Conservation (phyloP, 2,888 invertebrate genomes). For the Heteropelma amictum region DNA sequence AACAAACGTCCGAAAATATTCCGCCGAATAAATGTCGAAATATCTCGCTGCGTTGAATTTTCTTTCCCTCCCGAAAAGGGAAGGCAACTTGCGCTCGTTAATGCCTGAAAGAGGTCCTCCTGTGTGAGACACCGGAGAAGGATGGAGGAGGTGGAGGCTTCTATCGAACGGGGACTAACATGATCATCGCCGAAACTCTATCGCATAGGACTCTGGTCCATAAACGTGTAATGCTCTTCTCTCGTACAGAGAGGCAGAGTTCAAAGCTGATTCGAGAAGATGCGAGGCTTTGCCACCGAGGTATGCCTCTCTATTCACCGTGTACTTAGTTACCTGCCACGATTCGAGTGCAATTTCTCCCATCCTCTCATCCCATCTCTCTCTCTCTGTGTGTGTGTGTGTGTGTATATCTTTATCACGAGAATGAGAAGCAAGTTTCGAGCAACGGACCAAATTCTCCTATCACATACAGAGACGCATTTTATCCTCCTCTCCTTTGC, state of each 20-base stretch:
- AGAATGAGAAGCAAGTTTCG: not conserved
- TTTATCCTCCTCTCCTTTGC: too few relatives aligned
- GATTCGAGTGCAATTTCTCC: constrained; percentile 8
- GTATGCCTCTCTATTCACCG: not conserved
- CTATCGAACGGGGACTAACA: constrained; percentile 5
- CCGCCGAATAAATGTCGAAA: too few relatives aligned
- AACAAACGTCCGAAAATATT: too few relatives aligned
- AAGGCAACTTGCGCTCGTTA: too few relatives aligned
- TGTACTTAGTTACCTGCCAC: constrained; percentile 21
- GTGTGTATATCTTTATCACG: not conserved
- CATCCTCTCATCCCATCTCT: not conserved
- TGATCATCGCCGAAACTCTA: constrained; percentile 17
- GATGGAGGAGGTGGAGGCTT: not conserved
- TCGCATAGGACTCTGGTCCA: too few relatives aligned
- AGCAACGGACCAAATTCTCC: not conserved
- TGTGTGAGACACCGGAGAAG: not conserved
- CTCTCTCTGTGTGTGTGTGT: not conserved
- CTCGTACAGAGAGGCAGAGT: not conserved
- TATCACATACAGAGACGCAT: not conserved
- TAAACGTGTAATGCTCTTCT: not conserved
- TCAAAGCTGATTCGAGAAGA: constrained; percentile 28
- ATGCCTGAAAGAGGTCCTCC: too few relatives aligned
- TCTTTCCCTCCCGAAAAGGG: too few relatives aligned
- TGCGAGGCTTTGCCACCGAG: too few relatives aligned
- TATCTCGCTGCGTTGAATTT: too few relatives aligned